These are phyloP conservation scores for Nasonovia ribisnigri DNA, from an alignment of 2,888 invertebrate species.

Conservation along the genomic window DNA sequence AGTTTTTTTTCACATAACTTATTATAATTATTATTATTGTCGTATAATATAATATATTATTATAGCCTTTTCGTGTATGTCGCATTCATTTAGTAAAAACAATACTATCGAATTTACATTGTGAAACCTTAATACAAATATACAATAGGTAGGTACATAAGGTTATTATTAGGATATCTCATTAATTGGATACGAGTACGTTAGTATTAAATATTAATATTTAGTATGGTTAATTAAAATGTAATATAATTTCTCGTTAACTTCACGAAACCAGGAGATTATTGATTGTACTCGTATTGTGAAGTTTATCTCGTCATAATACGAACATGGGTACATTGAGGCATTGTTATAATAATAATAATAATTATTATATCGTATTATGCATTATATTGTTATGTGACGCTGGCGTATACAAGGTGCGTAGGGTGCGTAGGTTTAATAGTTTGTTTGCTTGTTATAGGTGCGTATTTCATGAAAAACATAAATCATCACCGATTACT, in stretches of 20 bases:
- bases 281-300: conserved; percentile 1
- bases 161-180: conserved; percentile 10
- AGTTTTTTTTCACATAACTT: background rate
- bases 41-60: background rate
- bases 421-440: background rate
- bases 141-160: background rate
- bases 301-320: background rate
- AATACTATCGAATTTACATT: background rate
- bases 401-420: background rate
- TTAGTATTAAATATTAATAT: conserved; percentile 18
- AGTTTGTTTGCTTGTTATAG: background rate
- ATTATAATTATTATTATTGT: background rate
- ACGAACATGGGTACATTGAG: background rate
- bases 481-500: background rate
- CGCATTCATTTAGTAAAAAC: background rate
- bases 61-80: background rate
- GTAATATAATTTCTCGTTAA: conserved; percentile 21
- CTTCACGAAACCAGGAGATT: background rate
- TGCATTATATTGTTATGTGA: background rate
- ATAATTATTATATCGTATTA: background rate
- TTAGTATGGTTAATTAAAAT: background rate
- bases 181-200: background rate
- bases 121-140: background rate
- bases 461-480: background rate
- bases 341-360: background rate